A percentile compares a stretch with the other conserved stretches of the same genome.
Conservation (phyloP, 2,113 vertebrate genomes). For the Mola mola region DNA sequence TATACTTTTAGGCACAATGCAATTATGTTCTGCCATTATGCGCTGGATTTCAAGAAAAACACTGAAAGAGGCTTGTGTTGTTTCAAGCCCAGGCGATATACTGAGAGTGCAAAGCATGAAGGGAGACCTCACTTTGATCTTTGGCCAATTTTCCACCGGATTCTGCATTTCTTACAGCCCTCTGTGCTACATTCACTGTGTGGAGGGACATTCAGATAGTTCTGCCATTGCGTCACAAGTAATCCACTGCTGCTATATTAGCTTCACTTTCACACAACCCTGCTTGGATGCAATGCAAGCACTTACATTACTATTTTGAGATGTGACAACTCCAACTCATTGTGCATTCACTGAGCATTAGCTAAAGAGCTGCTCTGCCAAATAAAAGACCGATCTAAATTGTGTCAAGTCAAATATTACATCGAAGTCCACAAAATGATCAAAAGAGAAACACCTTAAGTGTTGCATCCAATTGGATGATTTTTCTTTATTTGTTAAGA, state of each 20-base stretch:
- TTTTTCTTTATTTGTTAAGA: too few relatives aligned
- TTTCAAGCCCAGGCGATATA: background rate
- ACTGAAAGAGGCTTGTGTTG: background rate
- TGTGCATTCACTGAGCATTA: constrained; percentile 14
- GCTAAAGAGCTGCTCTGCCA: constrained; percentile 15
- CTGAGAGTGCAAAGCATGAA: background rate
- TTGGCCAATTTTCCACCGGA: constrained; percentile 2
- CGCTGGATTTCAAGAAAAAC: background rate
- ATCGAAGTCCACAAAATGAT: constrained; percentile 1
- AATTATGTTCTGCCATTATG: background rate
- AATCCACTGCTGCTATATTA: constrained; percentile 17
- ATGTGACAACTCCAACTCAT: constrained; percentile 13
- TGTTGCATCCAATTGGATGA: background rate
- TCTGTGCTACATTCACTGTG: background rate
- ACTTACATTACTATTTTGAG: constrained; percentile 36
- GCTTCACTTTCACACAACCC: constrained; percentile 19
- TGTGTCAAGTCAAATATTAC: constrained; percentile 1
- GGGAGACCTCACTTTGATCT: constrained; percentile 26
- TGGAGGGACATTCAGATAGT: background rate
- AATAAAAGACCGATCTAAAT: background rate
- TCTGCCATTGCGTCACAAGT: background rate
- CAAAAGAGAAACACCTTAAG: background rate
- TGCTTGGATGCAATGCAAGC: constrained; percentile 18
- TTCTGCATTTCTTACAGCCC: background rate
- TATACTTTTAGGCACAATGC: background rate